Conservation (phyloP, 2,888 invertebrate genomes). For the Strigamia transsilvanica region DNA sequence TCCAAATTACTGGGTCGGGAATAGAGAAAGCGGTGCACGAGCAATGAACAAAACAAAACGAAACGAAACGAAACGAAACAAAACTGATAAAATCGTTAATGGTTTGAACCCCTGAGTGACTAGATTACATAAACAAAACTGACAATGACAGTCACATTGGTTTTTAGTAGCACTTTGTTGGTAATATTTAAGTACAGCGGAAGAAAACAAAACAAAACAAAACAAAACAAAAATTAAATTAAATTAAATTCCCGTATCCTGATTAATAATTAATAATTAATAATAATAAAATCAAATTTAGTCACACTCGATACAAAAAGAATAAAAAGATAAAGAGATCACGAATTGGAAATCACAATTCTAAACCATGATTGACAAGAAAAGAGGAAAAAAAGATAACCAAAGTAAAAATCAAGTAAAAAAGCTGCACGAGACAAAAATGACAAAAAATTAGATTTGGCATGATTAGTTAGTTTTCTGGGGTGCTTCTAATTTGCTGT, state of each 20-base stretch:
- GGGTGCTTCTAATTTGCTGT: conserved; percentile 51
- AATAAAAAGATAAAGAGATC: conserved; percentile 20
- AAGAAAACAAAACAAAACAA: background rate
- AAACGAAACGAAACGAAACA: background rate
- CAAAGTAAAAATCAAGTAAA: background rate
- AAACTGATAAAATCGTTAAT: background rate
- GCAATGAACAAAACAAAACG: background rate
- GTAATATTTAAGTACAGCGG: conserved; percentile 15
- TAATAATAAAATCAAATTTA: too few species aligned
- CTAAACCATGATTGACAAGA: background rate
- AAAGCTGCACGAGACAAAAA: background rate
- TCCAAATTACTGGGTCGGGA: too few species aligned
- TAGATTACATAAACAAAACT: conserved; percentile 28
- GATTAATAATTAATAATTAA: background rate
- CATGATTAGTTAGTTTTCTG: conserved; percentile 33
- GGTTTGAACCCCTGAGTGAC: conserved; percentile 39
- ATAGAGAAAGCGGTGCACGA: too few species aligned
- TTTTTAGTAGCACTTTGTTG: conserved; percentile 25
- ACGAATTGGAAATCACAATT: conserved; percentile 13
- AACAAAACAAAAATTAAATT: background rate
- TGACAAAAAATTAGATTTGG: conserved; percentile 37
- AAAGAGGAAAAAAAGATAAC: background rate
- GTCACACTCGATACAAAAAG: too few species aligned
- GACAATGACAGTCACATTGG: background rate
- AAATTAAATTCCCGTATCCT: background rate